Percentiles rank a stretch among this genome's conserved stretches.
Evolutionary conservation across 2,888 invertebrate species (phyloP).

Genomic region (Pecten maximus): DNA sequence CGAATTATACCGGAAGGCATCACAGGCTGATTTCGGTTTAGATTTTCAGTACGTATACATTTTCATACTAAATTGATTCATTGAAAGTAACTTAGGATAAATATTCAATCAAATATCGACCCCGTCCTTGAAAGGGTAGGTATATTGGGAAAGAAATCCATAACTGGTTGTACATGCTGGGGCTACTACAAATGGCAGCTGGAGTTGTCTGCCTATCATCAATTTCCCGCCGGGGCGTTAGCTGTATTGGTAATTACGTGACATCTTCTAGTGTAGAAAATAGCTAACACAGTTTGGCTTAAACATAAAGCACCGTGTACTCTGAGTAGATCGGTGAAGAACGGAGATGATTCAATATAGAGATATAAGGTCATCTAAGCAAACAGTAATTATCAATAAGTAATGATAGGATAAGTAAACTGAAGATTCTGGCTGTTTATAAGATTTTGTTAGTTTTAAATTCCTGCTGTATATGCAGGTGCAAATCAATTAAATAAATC

Average conservation of each 20-base stretch:
- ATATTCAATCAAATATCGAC: neutral
- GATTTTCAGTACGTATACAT: neutral
- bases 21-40: neutral
- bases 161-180: neutral
- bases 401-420: neutral
- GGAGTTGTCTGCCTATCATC: constrained; percentile 3
- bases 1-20: neutral
- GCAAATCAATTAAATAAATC: neutral
- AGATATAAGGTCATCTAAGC: neutral
- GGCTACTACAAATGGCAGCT: neutral
- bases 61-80: neutral
- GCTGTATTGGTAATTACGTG: neutral
- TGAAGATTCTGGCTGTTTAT: neutral
- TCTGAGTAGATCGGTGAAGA: neutral
- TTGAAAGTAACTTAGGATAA: neutral
- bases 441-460: neutral
- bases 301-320: neutral
- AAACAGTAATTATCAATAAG: neutral
- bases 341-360: neutral
- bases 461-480: neutral
- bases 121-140: neutral
- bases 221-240: neutral
- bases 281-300: neutral
- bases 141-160: neutral
- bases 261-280: neutral